Base-by-base conservation (phyloP, 2,888 invertebrate species). In the Zaprionus obscuricornis region DNA sequence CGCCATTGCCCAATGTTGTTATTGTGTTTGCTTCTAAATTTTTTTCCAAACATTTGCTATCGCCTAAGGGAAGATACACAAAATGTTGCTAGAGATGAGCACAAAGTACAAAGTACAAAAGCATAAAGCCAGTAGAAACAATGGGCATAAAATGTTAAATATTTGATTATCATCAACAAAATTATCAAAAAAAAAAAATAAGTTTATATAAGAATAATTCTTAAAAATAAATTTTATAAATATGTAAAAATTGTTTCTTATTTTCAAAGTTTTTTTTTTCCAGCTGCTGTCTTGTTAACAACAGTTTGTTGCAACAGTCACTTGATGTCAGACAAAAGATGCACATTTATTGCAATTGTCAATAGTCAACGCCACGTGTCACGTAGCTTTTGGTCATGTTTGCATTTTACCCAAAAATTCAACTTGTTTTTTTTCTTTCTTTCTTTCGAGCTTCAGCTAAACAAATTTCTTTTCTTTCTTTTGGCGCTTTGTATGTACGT, bases 11-110 rank as follows among this genome's bases (percentile, higher is more conserved):
- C 63, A 78, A 67, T 37, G 81, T 65, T 54, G 82, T 67, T 45
- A 74, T 63, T 50, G 66, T 82, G 59, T 72, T 62, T 27, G 85
- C 67, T 59, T 89, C 90, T 55, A 87, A 73, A 77, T 81, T 88
- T 74, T 90, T 90, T 67, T 90, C 90, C 79, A 89, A 87, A 74
- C 89, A 88, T 84, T 90, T 90, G 63, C 83, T 74, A 29, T 88
- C 88, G 76, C 89, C 90, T 89, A 73, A 11, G 59, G 59, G 31
- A 4, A 16, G 34, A 40, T 52, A 42, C 6, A 11, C 6, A 1
- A 4, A n/a, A 7, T 39, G 11, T 10, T 50, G 17, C n/a, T 7
- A 40, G 27, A 33, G 47, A 33, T 56, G 24, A 36, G 34, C 18
- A n/a, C n/a, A n/a, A n/a, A n/a, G n/a, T n/a, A n/a, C n/a, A n/a